phyloP scores from a whole-genome alignment of 2,888 invertebrate genomes.

The Creontiades dilutus region DNA sequence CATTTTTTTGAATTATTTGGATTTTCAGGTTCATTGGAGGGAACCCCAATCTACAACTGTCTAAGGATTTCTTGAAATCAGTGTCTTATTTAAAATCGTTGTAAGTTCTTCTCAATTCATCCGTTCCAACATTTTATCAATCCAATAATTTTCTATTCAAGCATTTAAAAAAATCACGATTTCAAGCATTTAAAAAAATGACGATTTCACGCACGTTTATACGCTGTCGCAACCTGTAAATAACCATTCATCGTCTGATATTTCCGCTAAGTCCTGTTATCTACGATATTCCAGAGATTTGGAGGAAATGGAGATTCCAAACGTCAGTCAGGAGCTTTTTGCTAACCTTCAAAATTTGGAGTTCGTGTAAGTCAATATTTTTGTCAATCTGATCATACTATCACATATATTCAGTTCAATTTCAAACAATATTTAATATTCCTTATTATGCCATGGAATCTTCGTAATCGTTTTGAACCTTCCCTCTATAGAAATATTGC shows the following conservation, averaged over 20 bases:
- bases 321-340: slow-evolving; percentile 80
- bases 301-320: slow-evolving; percentile 80
- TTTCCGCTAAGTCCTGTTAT: neutral
- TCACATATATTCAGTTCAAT: too few relatives aligned
- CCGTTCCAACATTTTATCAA: slow-evolving; percentile 22
- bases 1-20: too few relatives aligned
- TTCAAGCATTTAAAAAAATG: too few relatives aligned
- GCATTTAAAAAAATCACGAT: too few relatives aligned
- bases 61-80: slow-evolving; percentile 74
- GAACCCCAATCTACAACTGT: slow-evolving; percentile 77
- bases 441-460: too few relatives aligned
- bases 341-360: slow-evolving; percentile 79
- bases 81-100: slow-evolving; percentile 76
- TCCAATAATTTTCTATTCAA: neutral
- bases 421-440: too few relatives aligned
- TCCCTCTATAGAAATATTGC: too few relatives aligned
- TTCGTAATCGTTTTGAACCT: too few relatives aligned
- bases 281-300: slow-evolving; percentile 79
- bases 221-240: too few relatives aligned
- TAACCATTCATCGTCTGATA: too few relatives aligned
- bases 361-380: slow-evolving; percentile 79
- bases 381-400: too few relatives aligned
- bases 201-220: too few relatives aligned
- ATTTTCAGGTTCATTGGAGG: slow-evolving; percentile 78
- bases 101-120: slow-evolving; percentile 75